These are phyloP conservation scores for Misgurnus mizolepis DNA, from an alignment of 2,113 vertebrate genomes.

Conservation along the genomic window DNA sequence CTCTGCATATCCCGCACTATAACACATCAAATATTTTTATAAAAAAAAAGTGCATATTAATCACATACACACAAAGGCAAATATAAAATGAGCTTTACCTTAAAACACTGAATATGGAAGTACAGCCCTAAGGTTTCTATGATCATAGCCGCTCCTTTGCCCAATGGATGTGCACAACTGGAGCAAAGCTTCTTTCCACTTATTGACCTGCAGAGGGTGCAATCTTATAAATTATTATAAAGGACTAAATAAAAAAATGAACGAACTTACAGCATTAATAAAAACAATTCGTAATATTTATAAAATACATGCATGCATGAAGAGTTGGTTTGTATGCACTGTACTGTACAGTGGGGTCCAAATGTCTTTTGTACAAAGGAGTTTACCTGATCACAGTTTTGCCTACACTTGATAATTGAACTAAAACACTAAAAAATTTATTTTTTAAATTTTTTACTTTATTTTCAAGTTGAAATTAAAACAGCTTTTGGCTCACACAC, in stretches of 20 bases:
- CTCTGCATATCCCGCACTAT: conserved; percentile 91
- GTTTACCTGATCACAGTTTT: no score
- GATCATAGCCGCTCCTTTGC: conserved; percentile 97
- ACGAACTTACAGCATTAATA: not conserved
- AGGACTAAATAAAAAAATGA: not conserved
- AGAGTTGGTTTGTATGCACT: not conserved
- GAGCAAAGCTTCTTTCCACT: conserved; percentile 94
- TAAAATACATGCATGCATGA: not conserved
- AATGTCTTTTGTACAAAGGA: not conserved
- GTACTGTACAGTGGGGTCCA: not conserved
- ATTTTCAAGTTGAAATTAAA: not conserved
- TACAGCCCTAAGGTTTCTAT: conserved; percentile 92
- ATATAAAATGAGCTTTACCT: conserved; percentile 70
- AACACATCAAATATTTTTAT: conserved; percentile 22
- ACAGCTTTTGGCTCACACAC: no score
- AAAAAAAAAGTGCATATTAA: not conserved
- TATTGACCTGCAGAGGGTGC: conserved; percentile 79
- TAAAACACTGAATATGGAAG: conserved; percentile 97
- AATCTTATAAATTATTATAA: not conserved
- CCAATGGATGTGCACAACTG: conserved; percentile 86
- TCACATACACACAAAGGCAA: not conserved
- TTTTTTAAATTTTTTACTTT: no score
- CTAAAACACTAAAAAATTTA: no score
- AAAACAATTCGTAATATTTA: not conserved
- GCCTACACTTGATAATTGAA: no score